These are phyloP conservation scores for Helicorthomorpha holstii DNA, from an alignment of 1,140 invertebrate species.

Conservation along the genomic window DNA sequence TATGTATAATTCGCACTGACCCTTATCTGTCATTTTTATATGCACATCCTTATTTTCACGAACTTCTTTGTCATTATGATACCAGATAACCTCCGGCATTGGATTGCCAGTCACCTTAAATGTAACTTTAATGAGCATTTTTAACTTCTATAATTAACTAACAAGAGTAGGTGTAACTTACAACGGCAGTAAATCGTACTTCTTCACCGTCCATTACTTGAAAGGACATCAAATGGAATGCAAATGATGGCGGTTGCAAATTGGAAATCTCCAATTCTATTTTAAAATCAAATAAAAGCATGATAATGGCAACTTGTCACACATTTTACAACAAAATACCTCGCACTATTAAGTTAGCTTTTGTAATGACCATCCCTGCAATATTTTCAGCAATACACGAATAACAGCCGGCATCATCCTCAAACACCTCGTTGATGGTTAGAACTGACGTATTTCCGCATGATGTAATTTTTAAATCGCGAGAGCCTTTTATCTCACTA, in stretches of 20 bases:
- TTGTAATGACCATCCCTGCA: slow-evolving; percentile 62
- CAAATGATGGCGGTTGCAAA: slow-evolving; percentile 47
- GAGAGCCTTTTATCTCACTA: slow-evolving; percentile 33
- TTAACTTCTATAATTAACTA: neutral
- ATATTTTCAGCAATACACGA: slow-evolving; percentile 79
- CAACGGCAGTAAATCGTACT: slow-evolving; percentile 54
- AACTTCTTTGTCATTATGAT: slow-evolving; percentile 50
- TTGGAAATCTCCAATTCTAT: slow-evolving; percentile 33
- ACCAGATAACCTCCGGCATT: slow-evolving; percentile 64
- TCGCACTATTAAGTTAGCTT: slow-evolving; percentile 51
- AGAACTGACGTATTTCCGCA: slow-evolving; percentile 63
- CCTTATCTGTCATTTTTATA: slow-evolving; percentile 53
- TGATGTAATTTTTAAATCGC: slow-evolving; percentile 47
- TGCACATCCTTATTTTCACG: slow-evolving; percentile 59
- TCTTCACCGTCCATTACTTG: slow-evolving; percentile 86
- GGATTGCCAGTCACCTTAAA: slow-evolving; percentile 48
- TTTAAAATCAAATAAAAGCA: no score
- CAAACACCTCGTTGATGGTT: slow-evolving; percentile 52
- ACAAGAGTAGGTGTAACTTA: slow-evolving; percentile 20
- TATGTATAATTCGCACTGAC: slow-evolving; percentile 65
- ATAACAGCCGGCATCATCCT: slow-evolving; percentile 54
- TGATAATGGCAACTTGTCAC: neutral
- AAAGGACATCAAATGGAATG: slow-evolving; percentile 45
- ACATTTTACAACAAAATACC: slow-evolving; percentile 9
- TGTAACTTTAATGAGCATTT: slow-evolving; percentile 1